Base-by-base conservation (phyloP, 1,140 invertebrate species). In the Adelges cooleyi region DNA sequence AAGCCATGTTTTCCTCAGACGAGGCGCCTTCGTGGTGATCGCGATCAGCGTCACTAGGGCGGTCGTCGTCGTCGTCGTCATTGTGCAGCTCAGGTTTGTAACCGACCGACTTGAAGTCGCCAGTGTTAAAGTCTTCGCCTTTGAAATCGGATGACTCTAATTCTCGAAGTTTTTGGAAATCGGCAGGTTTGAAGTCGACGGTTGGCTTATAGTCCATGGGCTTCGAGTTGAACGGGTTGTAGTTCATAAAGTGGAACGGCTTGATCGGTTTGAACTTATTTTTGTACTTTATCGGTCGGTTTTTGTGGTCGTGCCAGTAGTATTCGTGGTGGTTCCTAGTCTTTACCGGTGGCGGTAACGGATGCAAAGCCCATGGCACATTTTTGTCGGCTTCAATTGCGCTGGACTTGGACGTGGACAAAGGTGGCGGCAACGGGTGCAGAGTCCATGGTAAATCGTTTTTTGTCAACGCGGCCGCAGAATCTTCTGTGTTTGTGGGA, bases 291-390 rank as follows among this genome's bases (percentile, higher is more conserved):
- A 48, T 6, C 15, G 20, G 62, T 2, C 15, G 46, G 5, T 27
- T 13, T 11, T 48, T 62, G 1, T 2, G 9, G 23, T 46, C 40
- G 2, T 40, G 25, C 56, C 56, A 51, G n/a, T 38, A 65, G 36
- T 46, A 44, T n/a, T 52, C 65, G 25, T 20, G 22, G 13, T 52
- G 29, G 13, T 25, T 25, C 46, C 40, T 52, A 23, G 50, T 52
- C 18, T 52, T 53, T 2, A 53, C 38, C 1, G 65, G 65, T 9
- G 49, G 65, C 0, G 65, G 65, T 2, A 52, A 50, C 2, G 65
- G 49, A 23, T 66, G 29, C 18, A 52, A 22, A 0, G 49, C 50
- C 49, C 65, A 65, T 2, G 62, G 62, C 46, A 54, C 36, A 1
- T 38, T 36, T 27, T 44, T 46, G 1, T 56, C 52, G 20, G 22